Conservation (phyloP, 37 sponge, comb jelly and placozoan species). For the Ephydatia muelleri region DNA sequence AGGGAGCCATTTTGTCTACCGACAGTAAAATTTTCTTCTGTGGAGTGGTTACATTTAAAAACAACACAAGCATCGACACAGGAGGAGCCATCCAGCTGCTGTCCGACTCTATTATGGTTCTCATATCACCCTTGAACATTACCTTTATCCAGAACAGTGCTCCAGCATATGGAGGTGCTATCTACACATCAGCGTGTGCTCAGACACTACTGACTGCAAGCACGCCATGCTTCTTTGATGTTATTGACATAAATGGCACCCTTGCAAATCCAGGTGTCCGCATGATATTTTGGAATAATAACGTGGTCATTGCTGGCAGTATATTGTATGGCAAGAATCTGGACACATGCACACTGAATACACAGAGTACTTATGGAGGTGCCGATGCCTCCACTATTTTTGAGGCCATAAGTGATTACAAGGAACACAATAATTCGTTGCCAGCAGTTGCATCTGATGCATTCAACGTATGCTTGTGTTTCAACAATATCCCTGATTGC, state of each 20-base stretch:
- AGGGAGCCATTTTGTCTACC: not conserved
- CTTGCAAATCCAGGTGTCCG: not conserved
- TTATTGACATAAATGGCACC: not conserved
- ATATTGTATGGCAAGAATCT: not conserved
- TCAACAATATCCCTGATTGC: not conserved
- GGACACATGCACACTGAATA: not conserved
- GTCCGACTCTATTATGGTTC: not conserved
- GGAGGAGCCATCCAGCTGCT: not conserved
- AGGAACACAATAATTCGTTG: not conserved
- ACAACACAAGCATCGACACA: not conserved
- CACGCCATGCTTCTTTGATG: not conserved
- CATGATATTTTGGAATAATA: not conserved
- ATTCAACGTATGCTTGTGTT: slow-evolving; percentile 18
- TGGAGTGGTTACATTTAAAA: not conserved
- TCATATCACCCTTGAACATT: not conserved
- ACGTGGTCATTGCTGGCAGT: not conserved
- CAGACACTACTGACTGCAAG: not conserved
- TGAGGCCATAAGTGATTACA: not conserved
- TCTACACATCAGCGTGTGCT: not conserved
- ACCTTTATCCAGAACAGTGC: not conserved
- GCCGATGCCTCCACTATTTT: not conserved
- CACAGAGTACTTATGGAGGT: not conserved
- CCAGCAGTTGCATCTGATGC: slow-evolving; percentile 22
- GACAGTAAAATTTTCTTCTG: not conserved
- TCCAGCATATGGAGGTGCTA: not conserved